Conservation (phyloP, 2,113 vertebrate species). For the Laterallus jamaicensis region DNA sequence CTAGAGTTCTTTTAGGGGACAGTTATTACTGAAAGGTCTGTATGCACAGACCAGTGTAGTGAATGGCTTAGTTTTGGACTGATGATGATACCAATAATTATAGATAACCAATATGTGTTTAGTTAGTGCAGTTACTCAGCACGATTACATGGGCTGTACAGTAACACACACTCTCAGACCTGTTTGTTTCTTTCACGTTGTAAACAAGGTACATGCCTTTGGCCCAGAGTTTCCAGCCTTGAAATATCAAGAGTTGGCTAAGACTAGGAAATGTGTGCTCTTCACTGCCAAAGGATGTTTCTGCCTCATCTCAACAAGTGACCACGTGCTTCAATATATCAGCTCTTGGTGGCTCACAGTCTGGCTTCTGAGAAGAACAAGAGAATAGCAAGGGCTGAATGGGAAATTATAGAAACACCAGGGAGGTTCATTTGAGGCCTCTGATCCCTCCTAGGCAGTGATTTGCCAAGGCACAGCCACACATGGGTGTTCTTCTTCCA, state of each 20-base stretch:
- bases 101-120: not conserved
- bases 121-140: not conserved
- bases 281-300: not conserved
- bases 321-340: not conserved
- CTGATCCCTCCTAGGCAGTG: not conserved
- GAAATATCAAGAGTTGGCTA: not conserved
- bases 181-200: not conserved
- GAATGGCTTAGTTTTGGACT: not conserved
- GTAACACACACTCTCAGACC: not conserved
- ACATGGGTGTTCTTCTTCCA: not conserved
- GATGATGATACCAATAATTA: not conserved
- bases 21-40: not conserved
- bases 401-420: not conserved
- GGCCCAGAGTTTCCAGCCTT: not conserved
- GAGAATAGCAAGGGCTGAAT: not conserved
- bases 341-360: not conserved
- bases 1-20: not conserved
- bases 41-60: not conserved
- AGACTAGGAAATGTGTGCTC: not conserved
- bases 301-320: not conserved
- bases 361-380: not conserved
- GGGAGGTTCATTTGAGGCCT: not conserved
- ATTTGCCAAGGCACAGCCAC: not conserved
- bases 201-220: not conserved
- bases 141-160: fast-evolving